Conservation (phyloP, 2,113 vertebrate species). For the Paraplagusia blochii region DNA sequence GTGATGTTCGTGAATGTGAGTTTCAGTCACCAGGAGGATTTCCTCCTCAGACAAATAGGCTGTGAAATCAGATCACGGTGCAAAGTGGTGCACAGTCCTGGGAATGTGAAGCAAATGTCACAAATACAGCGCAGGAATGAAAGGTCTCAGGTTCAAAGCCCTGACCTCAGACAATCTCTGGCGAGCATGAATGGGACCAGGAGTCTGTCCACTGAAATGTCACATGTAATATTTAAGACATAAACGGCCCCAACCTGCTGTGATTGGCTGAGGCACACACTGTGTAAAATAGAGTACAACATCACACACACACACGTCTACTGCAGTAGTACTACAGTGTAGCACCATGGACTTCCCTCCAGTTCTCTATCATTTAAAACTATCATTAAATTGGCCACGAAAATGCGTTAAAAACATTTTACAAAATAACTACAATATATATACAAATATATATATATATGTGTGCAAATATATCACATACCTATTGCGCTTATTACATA, state of each 20-base stretch:
- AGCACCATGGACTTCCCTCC: no score
- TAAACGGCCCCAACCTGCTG: neutral
- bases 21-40: constrained; percentile 4
- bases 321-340: no score
- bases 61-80: neutral
- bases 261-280: no score
- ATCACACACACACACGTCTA: no score
- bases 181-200: neutral
- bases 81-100: neutral
- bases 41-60: constrained; percentile 10
- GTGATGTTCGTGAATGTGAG: neutral
- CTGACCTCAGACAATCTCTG: constrained; percentile 18
- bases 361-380: no score
- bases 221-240: constrained; percentile 23
- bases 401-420: no score
- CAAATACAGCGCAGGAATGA: constrained; percentile 4
- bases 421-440: neutral
- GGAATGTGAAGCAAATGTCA: constrained; percentile 14
- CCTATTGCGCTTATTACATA: no score
- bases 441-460: no score
- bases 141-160: constrained; percentile 37
- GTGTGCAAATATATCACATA: neutral
- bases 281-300: no score
- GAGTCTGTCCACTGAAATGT: neutral
- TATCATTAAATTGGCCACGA: no score